A percentile compares a stretch with the other conserved stretches of the same genome.
phyloP scores from a whole-genome alignment of 2,797 vertebrate species.

The Scolopax rusticola region DNA sequence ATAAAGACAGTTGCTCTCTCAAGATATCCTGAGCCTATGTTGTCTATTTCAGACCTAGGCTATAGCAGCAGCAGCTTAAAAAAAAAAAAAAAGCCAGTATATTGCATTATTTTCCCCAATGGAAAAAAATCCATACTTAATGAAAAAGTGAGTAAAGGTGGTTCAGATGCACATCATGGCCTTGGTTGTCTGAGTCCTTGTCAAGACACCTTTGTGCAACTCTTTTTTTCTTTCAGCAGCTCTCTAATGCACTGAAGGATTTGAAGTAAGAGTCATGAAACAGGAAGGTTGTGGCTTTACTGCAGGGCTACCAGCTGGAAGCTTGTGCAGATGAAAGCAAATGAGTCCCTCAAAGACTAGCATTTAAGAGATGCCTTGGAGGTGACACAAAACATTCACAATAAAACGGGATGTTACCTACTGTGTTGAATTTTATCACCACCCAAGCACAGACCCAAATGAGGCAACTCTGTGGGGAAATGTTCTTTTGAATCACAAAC shows the following conservation, averaged over 20 bases:
- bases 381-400: conserved; percentile 22
- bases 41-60: not conserved
- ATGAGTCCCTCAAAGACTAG: not conserved
- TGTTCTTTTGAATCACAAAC: not conserved
- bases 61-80: not conserved
- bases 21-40: not conserved
- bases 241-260: conserved; percentile 7
- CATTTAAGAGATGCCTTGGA: conserved; percentile 19
- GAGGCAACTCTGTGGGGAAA: not conserved
- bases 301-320: conserved; percentile 36
- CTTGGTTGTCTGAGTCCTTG: not conserved
- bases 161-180: not conserved
- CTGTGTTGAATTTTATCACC: conserved; percentile 22
- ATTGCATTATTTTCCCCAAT: not conserved
- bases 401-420: not conserved
- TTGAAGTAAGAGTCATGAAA: conserved; percentile 26
- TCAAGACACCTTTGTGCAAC: conserved; percentile 7
- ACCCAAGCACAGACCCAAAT: not conserved
- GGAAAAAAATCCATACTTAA: not conserved
- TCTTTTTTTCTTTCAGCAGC: not conserved
- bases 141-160: not conserved
- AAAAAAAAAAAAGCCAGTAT: not conserved
- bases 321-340: conserved; percentile 31
- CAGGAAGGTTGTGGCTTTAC: conserved; percentile 15
- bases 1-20: not conserved